Conservation (phyloP, 2,113 vertebrate genomes). For the Sylvietta virens region DNA sequence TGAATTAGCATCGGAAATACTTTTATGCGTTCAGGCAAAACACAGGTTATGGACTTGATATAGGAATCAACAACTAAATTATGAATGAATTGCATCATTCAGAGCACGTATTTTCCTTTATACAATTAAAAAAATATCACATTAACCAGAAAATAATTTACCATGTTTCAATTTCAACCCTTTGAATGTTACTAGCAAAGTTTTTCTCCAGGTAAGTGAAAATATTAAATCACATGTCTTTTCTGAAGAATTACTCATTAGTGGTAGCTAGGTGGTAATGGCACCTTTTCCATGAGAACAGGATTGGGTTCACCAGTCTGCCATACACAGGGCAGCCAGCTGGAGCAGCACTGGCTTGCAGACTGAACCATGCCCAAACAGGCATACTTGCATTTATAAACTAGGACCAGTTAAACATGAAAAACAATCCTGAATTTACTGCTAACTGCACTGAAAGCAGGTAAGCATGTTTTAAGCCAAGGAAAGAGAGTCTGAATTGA, state of each 20-base stretch:
- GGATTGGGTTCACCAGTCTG: not conserved
- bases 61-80: not conserved
- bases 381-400: not conserved
- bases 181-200: not conserved
- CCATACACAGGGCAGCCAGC: not conserved
- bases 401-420: not conserved
- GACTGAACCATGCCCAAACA: not conserved
- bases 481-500: not conserved
- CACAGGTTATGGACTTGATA: not conserved
- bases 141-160: not conserved
- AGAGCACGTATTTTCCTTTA: not conserved
- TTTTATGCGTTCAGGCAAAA: not conserved
- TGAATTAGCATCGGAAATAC: not conserved
- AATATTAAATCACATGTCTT: not conserved
- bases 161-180: not conserved
- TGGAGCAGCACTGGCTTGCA: not conserved
- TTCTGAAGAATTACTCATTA: not conserved
- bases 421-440: not conserved
- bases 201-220: not conserved
- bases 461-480: not conserved
- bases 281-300: not conserved
- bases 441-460: not conserved
- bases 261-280: not conserved
- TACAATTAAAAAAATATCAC: not conserved
- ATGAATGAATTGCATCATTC: not conserved